Base-by-base conservation (phyloP, 1,140 invertebrate genomes). In the Drosophila ironensis region DNA sequence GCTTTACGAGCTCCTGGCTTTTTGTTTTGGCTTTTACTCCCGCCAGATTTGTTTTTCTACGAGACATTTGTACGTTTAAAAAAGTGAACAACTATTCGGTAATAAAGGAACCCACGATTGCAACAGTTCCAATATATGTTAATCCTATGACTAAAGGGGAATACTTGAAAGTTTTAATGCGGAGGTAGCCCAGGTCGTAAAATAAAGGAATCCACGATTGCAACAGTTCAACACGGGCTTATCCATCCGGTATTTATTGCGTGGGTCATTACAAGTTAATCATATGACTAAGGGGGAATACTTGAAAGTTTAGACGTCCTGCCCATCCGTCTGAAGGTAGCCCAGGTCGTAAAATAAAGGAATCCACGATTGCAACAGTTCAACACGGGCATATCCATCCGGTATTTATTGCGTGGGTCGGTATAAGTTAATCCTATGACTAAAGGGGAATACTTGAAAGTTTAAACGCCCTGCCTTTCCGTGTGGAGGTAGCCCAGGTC, bases 401-500 rank as follows among this genome's bases (percentile, higher is more conserved):
- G n/a, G n/a, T n/a, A n/a, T n/a, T n/a, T n/a, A n/a, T n/a, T n/a
- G n/a, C n/a, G n/a, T n/a, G n/a, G n/a, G n/a, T n/a, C 46, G 38
- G 9, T 44, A 30, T 22, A 42, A 16, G 17, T 16, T 38, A 25
- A 46, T 41, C 11, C 40, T 67, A 70, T 30, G 0, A 11, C 42
- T 70, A 70, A 33, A 35, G n/a, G n/a, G n/a, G n/a, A n/a, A n/a
- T n/a, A n/a, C n/a, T n/a, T n/a, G n/a, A n/a, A n/a, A n/a, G n/a
- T n/a, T n/a, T n/a, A n/a, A n/a, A n/a, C n/a, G n/a, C n/a, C 6
- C 44, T 48, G 12, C 14, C 44, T 25, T 8, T 57, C 54, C 33
- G 3, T 63, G 4, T 63, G 24, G 3, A 90, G 81, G 51, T 87
- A 89, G 9, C 89, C 88, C 38, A 88, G 80, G 24, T 89, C 69